These are phyloP conservation scores for Pitangus sulphuratus DNA, from an alignment of 2,797 vertebrate genomes.

Conservation along the genomic window DNA sequence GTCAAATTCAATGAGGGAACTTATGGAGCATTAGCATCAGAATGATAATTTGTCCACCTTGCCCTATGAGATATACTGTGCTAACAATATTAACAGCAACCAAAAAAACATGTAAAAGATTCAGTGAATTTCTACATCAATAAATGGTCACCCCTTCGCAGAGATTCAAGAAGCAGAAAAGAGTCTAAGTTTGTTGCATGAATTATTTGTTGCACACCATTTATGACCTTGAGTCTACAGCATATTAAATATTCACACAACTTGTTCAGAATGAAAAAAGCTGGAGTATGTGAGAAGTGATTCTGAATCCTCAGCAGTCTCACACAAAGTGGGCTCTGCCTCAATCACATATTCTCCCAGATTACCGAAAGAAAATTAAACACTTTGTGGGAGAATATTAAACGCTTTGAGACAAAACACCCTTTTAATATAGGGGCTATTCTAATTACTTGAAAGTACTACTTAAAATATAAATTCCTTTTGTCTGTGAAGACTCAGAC, in stretches of 20 bases:
- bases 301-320: neutral
- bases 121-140: neutral
- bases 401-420: neutral
- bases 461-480: neutral
- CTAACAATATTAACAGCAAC: neutral
- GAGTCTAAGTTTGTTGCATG: neutral
- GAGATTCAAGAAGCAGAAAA: neutral
- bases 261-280: neutral
- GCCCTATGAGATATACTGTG: neutral
- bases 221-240: neutral
- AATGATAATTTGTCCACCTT: neutral
- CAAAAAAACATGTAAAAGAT: neutral
- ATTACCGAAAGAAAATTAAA: neutral
- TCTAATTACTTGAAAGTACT: neutral
- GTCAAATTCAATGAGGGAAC: neutral
- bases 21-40: neutral
- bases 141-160: neutral
- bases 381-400: neutral
- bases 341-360: neutral
- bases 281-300: neutral
- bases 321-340: neutral
- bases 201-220: slow-evolving; percentile 16
- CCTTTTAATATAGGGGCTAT: neutral
- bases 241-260: slow-evolving; percentile 4
- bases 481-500: neutral